These are phyloP conservation scores for Chaetura pelagica DNA, from an alignment of 2,113 vertebrate species.

Conservation along the genomic window DNA sequence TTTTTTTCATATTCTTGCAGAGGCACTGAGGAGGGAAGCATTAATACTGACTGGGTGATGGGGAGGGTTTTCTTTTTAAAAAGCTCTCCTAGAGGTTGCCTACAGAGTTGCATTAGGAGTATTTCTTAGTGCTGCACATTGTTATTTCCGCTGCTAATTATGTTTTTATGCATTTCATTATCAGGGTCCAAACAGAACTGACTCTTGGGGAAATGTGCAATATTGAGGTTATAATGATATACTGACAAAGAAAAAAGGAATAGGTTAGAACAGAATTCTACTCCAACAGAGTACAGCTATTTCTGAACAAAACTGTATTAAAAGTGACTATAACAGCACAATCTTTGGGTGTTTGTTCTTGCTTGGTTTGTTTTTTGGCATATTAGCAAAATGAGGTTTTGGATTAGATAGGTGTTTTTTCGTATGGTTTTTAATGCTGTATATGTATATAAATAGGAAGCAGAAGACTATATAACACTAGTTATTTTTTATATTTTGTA, in stretches of 20 bases:
- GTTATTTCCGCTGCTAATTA: conserved; percentile 77
- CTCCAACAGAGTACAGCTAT: conserved; percentile 51
- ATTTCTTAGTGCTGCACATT: conserved; percentile 63
- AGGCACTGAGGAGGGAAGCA: conserved; percentile 17
- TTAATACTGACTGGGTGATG: not conserved
- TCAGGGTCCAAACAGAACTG: conserved; percentile 80
- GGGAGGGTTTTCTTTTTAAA: conserved; percentile 26
- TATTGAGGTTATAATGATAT: conserved; percentile 55
- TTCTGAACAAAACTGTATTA: conserved; percentile 74
- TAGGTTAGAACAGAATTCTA: conserved; percentile 50
- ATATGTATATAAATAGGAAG: conserved; percentile 73
- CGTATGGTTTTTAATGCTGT: conserved; percentile 70
- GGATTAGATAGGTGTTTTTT: conserved; percentile 66
- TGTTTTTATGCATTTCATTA: conserved; percentile 78
- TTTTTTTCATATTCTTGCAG: conserved; percentile 12
- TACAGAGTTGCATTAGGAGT: not conserved
- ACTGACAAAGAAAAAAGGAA: conserved; percentile 36
- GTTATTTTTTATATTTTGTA: conserved; percentile 81
- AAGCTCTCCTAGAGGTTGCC: conserved; percentile 7
- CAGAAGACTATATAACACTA: conserved; percentile 67
- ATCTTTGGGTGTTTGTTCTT: conserved; percentile 24
- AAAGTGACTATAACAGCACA: conserved; percentile 50
- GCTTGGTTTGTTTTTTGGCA: conserved; percentile 25
- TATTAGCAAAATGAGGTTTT: conserved; percentile 45
- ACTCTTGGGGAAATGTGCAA: conserved; percentile 74